These are phyloP conservation scores for Pasiphila rectangulata DNA, from an alignment of 2,888 invertebrate genomes.

Conservation along the genomic window DNA sequence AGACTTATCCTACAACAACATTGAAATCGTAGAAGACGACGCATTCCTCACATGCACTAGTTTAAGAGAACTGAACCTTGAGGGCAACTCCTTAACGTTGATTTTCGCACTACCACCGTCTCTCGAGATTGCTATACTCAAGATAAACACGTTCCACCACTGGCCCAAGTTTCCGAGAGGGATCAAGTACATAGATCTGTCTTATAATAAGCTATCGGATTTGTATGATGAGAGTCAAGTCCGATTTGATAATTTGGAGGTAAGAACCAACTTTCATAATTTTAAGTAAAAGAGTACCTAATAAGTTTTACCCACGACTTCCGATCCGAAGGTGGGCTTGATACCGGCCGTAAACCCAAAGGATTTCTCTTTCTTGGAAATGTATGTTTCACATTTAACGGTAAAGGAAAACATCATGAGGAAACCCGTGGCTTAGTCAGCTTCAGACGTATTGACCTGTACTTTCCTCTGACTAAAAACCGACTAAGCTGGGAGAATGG, in stretches of 20 bases:
- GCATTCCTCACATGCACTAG: conserved; percentile 58
- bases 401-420: no score
- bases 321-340: no score
- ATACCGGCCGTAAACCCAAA: no score
- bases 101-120: conserved; percentile 62
- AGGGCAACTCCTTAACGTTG: conserved; percentile 70
- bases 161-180: conserved; percentile 69
- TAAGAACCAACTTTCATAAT: no score
- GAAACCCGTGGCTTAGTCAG: no score
- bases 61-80: conserved; percentile 70
- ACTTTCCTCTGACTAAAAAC: no score
- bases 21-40: conserved; percentile 67
- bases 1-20: conserved; percentile 70
- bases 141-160: conserved; percentile 64
- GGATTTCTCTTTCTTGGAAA: no score
- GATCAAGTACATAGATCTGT: conserved; percentile 68
- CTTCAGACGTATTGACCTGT: no score
- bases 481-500: no score
- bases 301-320: no score
- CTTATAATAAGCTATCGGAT: conserved; percentile 63
- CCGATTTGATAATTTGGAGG: conserved; percentile 67
- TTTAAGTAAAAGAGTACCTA: no score
- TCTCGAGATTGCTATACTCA: conserved; percentile 63
- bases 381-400: no score
- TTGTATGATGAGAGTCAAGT: conserved; percentile 57